phyloP scores from a whole-genome alignment of 1,140 invertebrate genomes.

The Drosophila biarmipes region DNA sequence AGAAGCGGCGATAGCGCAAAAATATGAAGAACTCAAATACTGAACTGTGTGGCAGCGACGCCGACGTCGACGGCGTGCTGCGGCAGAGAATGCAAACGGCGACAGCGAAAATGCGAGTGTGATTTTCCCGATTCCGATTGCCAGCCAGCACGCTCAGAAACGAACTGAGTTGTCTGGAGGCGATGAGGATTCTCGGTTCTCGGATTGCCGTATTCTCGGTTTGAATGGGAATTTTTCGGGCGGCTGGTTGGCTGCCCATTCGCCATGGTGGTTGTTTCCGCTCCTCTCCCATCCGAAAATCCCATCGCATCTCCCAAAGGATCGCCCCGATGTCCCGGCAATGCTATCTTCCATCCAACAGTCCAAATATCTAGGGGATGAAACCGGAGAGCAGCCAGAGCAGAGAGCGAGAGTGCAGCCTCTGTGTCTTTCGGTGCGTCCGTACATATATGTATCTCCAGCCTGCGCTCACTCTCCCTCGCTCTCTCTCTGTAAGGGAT shows the following conservation, averaged over 20 bases:
- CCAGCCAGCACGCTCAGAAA: constrained; percentile 62
- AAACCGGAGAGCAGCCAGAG: constrained; percentile 44
- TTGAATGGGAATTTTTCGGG: constrained; percentile 41
- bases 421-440: constrained; percentile 9
- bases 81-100: constrained; percentile 12
- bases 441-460: constrained; percentile 10
- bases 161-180: constrained; percentile 67
- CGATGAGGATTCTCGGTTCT: constrained; percentile 41
- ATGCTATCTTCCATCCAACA: constrained; percentile 58
- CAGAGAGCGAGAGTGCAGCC: constrained; percentile 2
- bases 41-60: constrained; percentile 15
- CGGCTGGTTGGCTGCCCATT: constrained; percentile 57
- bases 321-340: constrained; percentile 57
- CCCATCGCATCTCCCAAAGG: constrained; percentile 22
- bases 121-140: constrained; percentile 58
- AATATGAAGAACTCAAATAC: constrained; percentile 16
- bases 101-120: constrained; percentile 8
- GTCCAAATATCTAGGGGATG: constrained; percentile 64
- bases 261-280: constrained; percentile 38
- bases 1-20: constrained; percentile 65
- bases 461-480: constrained; percentile 8
- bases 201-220: constrained; percentile 6
- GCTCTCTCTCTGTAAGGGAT: constrained; percentile 16
- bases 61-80: constrained; percentile 5
- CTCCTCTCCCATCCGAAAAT: constrained; percentile 12